Base-by-base conservation (phyloP, 2,113 vertebrate species). In the Planiliza haematocheilus region DNA sequence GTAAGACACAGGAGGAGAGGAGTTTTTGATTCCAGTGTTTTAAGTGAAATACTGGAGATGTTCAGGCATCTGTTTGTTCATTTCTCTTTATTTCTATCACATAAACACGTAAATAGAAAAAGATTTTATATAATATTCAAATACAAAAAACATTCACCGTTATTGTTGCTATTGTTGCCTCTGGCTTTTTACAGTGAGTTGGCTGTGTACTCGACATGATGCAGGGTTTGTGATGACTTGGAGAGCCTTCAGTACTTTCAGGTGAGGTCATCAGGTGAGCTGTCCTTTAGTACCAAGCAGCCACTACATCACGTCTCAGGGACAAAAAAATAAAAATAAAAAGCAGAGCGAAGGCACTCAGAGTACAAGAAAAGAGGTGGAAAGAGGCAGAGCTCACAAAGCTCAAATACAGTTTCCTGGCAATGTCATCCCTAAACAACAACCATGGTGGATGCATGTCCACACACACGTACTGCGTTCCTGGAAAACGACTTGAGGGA, bases 401-500 rank as follows among this genome's bases (percentile, higher is more conserved):
- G 55, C 4, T 42, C 10, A 18, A 63, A 73, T 37, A 42, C 7
- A 64, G 14, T 41, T 64, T 63, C 51, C 30, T 17, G 10, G 49
- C 36, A 43, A 45, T 50, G n/a, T 38, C 17, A 5, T 58, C 30
- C 45, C 11, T 55, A 53, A 56, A 77, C 34, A 69, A 39, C 20
- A 81, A 18, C 13, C 48, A n/a, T 41, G 51, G 18, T n/a, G 10
- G 16, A 58, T 34, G 60, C 4, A 20, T 41, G 10, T 17, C 7
- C 17, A 58, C 11, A 69, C 42, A 50, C 45, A 37, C 52, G 1
- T 1, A 51, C 51, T 60, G 16, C 61, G 64, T 77, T 83, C 68
- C 24, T 53, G 55, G 77, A 82, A 87, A 75, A 70, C 48, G 46
- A 68, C 68, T 65, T 70, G 43, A 36, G 63, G 61, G 17, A 83